These are phyloP conservation scores for Turnix velox DNA, from an alignment of 2,113 vertebrate species.

Conservation along the genomic window DNA sequence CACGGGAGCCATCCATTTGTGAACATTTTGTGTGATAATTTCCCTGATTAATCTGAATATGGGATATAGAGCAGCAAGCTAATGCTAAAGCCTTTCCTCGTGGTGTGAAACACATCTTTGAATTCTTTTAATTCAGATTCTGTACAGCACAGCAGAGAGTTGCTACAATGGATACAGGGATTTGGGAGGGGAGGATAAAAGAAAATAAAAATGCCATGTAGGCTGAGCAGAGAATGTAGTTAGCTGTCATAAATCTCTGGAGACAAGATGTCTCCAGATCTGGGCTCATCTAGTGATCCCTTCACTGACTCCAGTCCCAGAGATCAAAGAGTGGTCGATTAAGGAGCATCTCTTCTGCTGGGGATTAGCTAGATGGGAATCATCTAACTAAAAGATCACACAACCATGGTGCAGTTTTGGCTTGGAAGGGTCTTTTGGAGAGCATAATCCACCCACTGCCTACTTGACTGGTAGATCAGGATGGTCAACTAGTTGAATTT, in stretches of 20 bases:
- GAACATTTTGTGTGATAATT: background rate
- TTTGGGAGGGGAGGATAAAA: background rate
- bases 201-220: conserved; percentile 4
- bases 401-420: background rate
- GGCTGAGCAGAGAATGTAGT: background rate
- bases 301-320: background rate
- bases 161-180: background rate
- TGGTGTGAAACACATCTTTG: background rate
- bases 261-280: conserved; percentile 9
- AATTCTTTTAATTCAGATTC: conserved; percentile 24
- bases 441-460: background rate
- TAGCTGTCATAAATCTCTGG: conserved; percentile 11
- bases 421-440: background rate
- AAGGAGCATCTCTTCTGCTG: background rate
- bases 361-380: conserved; percentile 17
- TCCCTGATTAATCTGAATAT: conserved; percentile 13
- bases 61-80: background rate
- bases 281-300: conserved; percentile 16
- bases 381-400: conserved; percentile 22
- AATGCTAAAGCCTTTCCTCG: conserved; percentile 10
- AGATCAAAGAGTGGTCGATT: conserved; percentile 9
- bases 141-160: background rate
- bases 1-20: background rate
- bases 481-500: background rate
- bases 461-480: background rate